Evolutionary conservation across 2,888 invertebrate species (phyloP).

Genomic region (Nomada ferruginata): DNA sequence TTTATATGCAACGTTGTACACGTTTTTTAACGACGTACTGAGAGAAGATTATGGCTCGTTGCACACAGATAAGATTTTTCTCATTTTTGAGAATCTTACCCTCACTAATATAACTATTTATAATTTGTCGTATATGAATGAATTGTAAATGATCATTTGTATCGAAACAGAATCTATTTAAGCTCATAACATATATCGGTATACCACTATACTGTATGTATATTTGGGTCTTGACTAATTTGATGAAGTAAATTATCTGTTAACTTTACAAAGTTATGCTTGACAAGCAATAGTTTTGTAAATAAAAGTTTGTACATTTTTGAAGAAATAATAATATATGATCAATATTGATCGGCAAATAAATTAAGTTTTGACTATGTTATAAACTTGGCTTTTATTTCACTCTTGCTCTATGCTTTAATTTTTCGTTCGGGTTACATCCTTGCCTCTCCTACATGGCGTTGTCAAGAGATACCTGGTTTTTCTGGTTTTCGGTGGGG

Average conservation of each 20-base stretch:
- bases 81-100: conserved; percentile 30
- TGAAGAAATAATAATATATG: conserved; percentile 72
- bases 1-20: conserved; percentile 20
- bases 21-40: conserved; percentile 24
- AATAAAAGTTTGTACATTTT: conserved; percentile 71
- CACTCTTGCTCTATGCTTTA: conserved; percentile 71
- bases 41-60: conserved; percentile 34
- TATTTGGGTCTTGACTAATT: conserved; percentile 37
- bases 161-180: conserved; percentile 47
- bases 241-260: conserved; percentile 54
- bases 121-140: conserved; percentile 28
- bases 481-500: conserved; percentile 71
- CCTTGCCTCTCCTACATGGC: conserved; percentile 69
- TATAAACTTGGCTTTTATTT: conserved; percentile 77
- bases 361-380: conserved; percentile 76
- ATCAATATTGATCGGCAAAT: conserved; percentile 72
- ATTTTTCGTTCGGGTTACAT: conserved; percentile 71
- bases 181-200: conserved; percentile 35
- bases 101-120: conserved; percentile 31
- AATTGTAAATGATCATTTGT: conserved; percentile 45
- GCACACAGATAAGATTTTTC: conserved; percentile 24
- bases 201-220: conserved; percentile 29
- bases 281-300: conserved; percentile 69
- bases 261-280: conserved; percentile 57
- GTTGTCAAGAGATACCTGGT: conserved; percentile 73